Conservation (phyloP, 2,888 invertebrate species). For the Suillia variegata region DNA sequence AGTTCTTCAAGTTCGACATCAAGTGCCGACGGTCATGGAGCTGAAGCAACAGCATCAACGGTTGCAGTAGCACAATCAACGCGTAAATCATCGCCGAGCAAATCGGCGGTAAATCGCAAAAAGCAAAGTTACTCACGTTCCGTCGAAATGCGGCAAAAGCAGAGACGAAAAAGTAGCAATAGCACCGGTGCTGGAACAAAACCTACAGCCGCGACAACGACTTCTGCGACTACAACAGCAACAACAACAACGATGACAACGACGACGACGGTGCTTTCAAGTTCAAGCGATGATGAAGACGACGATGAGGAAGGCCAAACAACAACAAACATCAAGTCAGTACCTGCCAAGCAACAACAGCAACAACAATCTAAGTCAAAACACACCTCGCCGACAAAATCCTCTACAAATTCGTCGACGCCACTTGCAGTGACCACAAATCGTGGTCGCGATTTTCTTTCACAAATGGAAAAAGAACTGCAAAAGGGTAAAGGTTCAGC, state of each 20-base stretch:
- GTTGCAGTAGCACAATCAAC: constrained; percentile 31
- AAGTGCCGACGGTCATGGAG: no score
- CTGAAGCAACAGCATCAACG: constrained; percentile 23
- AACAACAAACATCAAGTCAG: constrained; percentile 34
- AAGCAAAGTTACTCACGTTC: constrained; percentile 52
- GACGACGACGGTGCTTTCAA: constrained; percentile 33
- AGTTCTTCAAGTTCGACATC: constrained; percentile 21
- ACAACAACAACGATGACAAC: constrained; percentile 32
- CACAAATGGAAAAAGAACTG: constrained; percentile 75
- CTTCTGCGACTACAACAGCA: constrained; percentile 34
- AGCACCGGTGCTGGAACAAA: constrained; percentile 25
- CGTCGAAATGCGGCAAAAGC: constrained; percentile 50
- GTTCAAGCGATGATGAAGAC: constrained; percentile 41
- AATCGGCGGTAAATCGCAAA: constrained; percentile 35
- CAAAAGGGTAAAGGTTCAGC: constrained; percentile 63
- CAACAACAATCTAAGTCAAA: constrained; percentile 49
- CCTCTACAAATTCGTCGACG: constrained; percentile 24
- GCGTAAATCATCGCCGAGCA: constrained; percentile 37
- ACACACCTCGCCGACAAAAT: constrained; percentile 26
- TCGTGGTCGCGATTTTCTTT: constrained; percentile 41
- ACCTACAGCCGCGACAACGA: constrained; percentile 24
- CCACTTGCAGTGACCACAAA: constrained; percentile 67
- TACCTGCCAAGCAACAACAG: constrained; percentile 46
- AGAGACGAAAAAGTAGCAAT: constrained; percentile 40
- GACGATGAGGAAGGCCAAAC: constrained; percentile 26